A percentile compares a stretch with the other conserved stretches of the same genome.
Evolutionary conservation across 1,140 invertebrate species (phyloP).

Genomic region (Polypedilum vanderplanki): DNA sequence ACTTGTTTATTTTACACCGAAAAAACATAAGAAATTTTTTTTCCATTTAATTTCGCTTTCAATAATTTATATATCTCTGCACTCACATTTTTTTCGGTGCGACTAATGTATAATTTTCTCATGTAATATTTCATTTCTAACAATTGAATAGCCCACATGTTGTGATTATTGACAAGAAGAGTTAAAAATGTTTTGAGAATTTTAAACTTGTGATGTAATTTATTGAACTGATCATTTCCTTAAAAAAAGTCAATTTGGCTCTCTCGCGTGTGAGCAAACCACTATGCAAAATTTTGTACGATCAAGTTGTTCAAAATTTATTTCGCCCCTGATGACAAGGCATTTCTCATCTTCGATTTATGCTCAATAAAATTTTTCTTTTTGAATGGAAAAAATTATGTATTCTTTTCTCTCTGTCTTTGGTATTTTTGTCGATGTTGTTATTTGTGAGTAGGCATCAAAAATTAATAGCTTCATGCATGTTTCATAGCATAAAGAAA

Average conservation of each 20-base stretch:
- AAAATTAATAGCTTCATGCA: slow-evolving; percentile 28
- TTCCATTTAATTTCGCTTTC: slow-evolving; percentile 27
- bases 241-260: too few relatives aligned
- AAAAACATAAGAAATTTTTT: not conserved
- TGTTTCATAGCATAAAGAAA: not conserved
- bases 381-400: not conserved
- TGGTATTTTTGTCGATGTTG: not conserved
- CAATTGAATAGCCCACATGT: slow-evolving; percentile 19
- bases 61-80: not conserved
- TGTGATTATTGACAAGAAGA: slow-evolving; percentile 22
- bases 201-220: not conserved
- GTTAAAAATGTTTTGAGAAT: not conserved
- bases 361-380: not conserved
- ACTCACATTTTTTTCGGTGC: not conserved
- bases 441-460: slow-evolving; percentile 23
- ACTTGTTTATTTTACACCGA: not conserved
- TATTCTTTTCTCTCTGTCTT: not conserved
- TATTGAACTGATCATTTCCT: not conserved
- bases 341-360: not conserved
- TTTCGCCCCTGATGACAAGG: not conserved
- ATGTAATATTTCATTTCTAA: not conserved
- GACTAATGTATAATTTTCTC: slow-evolving; percentile 14
- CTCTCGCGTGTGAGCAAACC: too few relatives aligned
- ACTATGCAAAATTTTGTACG: too few relatives aligned
- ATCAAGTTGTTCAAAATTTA: not conserved